Evolutionary conservation across 2,113 vertebrate genomes (phyloP).

Genomic region (Phyllostomus hastatus): DNA sequence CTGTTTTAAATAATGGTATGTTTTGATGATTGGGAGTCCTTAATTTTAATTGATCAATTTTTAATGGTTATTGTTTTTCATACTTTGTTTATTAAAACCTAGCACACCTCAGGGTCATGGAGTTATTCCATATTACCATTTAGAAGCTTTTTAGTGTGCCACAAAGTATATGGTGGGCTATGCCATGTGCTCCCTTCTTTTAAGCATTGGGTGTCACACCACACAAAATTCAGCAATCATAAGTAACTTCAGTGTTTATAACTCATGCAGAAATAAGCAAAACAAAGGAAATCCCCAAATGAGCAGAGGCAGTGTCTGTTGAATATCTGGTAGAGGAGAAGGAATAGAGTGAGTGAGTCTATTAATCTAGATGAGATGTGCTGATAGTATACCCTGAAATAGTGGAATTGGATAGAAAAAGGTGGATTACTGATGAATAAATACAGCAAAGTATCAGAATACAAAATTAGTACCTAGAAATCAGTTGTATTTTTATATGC

Average conservation of each 20-base stretch:
- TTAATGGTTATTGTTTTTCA: not conserved
- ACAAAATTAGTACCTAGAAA: too few species aligned
- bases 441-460: too few species aligned
- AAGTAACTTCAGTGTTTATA: not conserved
- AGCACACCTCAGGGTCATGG: not conserved
- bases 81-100: not conserved
- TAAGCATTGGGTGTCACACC: not conserved
- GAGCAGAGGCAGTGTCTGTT: not conserved
- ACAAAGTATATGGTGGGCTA: not conserved
- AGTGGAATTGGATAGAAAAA: not conserved
- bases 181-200: not conserved
- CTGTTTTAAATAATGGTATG: not conserved
- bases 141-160: not conserved
- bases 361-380: not conserved
- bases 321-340: not conserved
- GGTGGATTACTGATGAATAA: not conserved
- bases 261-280: not conserved
- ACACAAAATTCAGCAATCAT: not conserved
- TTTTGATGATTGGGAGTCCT: not conserved
- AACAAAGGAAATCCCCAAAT: not conserved
- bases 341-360: not conserved
- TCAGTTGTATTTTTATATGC: too few species aligned
- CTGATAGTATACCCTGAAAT: not conserved
- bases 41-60: not conserved
- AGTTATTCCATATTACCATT: not conserved